Percentiles rank a stretch among this genome's conserved stretches.
phyloP scores from a whole-genome alignment of 2,888 invertebrate genomes.

The Eristalis intricaria region DNA sequence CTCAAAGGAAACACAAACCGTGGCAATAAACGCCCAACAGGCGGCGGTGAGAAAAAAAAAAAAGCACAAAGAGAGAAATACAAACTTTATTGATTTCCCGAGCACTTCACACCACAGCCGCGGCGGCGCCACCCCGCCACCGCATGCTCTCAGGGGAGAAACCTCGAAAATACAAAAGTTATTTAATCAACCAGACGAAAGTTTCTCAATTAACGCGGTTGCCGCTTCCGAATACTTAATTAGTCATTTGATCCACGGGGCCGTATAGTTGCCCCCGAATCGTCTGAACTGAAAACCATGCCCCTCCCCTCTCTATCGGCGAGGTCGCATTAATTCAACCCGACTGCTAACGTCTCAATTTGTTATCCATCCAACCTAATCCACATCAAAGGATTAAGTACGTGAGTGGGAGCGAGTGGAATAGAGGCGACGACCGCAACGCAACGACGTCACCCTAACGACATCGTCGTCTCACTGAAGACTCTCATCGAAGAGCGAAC shows the following conservation, averaged over 20 bases:
- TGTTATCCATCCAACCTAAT: conserved; percentile 45
- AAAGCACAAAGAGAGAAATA: conserved; percentile 8
- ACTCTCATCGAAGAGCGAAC: not conserved
- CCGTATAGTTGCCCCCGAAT: not conserved
- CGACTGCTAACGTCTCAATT: conserved; percentile 44
- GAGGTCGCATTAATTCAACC: conserved; percentile 56
- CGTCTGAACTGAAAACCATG: not conserved
- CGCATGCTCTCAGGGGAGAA: not conserved
- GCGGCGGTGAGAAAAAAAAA: not conserved
- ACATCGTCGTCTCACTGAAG: conserved; percentile 23
- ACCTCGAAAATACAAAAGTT: conserved; percentile 47
- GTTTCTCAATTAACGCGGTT: conserved; percentile 70
- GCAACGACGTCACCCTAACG: conserved; percentile 9
- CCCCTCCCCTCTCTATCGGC: not conserved
- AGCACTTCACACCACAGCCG: not conserved
- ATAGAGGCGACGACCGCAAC: conserved; percentile 2
- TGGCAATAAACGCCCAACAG: conserved; percentile 7
- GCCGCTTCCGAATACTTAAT: conserved; percentile 64
- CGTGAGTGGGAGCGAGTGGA: conserved; percentile 1
- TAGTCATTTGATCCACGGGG: conserved; percentile 52
- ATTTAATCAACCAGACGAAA: conserved; percentile 69
- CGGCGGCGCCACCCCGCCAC: not conserved
- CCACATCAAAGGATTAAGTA: conserved; percentile 39
- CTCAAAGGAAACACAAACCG: not conserved
- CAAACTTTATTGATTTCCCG: conserved; percentile 55